Evolutionary conservation across 1,140 invertebrate genomes (phyloP).

Genomic region (Homalodisca vitripennis): DNA sequence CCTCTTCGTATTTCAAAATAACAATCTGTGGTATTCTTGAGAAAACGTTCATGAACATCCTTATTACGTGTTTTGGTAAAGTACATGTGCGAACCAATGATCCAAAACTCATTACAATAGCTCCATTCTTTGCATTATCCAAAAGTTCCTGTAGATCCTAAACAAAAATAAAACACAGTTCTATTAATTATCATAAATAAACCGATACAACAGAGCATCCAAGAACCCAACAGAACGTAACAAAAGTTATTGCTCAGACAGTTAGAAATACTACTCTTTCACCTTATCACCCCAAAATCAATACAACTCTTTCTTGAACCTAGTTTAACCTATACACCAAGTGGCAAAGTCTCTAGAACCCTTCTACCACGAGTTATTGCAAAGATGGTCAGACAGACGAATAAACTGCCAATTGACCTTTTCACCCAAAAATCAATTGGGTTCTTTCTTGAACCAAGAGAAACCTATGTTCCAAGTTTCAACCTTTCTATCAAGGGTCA

Average conservation of each 20-base stretch:
- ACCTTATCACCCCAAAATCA: too few species aligned
- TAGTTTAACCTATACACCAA: neutral
- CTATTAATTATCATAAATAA: neutral
- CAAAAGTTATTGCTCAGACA: neutral
- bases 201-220: neutral
- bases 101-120: constrained; percentile 55
- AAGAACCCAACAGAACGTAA: neutral
- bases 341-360: too few species aligned
- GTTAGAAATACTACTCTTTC: too few species aligned
- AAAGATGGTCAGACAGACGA: too few species aligned
- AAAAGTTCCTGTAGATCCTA: constrained; percentile 48
- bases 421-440: too few species aligned
- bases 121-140: constrained; percentile 51
- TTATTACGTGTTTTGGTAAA: constrained; percentile 46
- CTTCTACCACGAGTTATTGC: too few species aligned
- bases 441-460: too few species aligned
- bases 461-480: too few species aligned
- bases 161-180: neutral
- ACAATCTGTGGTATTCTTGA: constrained; percentile 54
- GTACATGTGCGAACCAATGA: constrained; percentile 50
- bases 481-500: too few species aligned
- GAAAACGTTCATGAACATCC: constrained; percentile 51
- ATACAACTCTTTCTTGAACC: too few species aligned
- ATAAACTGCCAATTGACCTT: too few species aligned
- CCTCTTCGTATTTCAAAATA: constrained; percentile 59